Evolutionary conservation across 2,888 invertebrate species (phyloP).

Genomic region (Yponomeuta evonymella): DNA sequence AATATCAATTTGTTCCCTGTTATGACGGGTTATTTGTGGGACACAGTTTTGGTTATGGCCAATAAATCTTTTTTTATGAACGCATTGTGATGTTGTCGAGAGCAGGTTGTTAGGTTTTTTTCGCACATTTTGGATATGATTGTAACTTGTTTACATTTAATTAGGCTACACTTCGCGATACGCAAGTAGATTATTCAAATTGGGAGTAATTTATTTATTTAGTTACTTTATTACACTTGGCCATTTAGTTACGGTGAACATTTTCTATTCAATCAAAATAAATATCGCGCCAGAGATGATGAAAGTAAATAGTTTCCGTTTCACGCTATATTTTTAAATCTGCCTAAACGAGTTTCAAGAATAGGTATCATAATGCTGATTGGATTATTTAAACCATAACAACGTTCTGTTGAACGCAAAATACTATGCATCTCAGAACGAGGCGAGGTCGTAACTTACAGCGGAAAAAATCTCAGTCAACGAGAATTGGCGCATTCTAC

Average conservation of each 20-base stretch:
- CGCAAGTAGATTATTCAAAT: background rate
- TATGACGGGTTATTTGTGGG: slow-evolving; percentile 15
- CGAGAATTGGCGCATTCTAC: slow-evolving; percentile 33
- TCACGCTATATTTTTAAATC: background rate
- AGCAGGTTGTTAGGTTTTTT: background rate
- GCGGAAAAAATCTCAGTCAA: background rate
- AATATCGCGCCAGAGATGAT: background rate
- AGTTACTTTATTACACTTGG: background rate
- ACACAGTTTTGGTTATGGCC: slow-evolving; percentile 18
- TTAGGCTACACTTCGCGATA: background rate
- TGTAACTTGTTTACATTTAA: background rate
- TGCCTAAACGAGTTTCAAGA: background rate
- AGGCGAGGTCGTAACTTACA: slow-evolving; percentile 10
- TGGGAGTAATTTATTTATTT: background rate
- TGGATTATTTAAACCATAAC: background rate
- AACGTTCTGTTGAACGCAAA: background rate
- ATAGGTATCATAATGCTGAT: background rate
- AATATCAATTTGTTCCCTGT: slow-evolving; percentile 14
- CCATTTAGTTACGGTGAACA: background rate
- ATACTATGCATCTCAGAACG: background rate
- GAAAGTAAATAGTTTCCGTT: background rate
- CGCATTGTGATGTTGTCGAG: background rate
- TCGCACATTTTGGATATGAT: background rate
- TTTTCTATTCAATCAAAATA: background rate
- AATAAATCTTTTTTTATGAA: slow-evolving; percentile 16